A percentile compares a stretch with the other conserved stretches of the same genome.
These are phyloP conservation scores for Ivindomyrus marchei DNA, from an alignment of 2,113 vertebrate species.

Conservation along the genomic window DNA sequence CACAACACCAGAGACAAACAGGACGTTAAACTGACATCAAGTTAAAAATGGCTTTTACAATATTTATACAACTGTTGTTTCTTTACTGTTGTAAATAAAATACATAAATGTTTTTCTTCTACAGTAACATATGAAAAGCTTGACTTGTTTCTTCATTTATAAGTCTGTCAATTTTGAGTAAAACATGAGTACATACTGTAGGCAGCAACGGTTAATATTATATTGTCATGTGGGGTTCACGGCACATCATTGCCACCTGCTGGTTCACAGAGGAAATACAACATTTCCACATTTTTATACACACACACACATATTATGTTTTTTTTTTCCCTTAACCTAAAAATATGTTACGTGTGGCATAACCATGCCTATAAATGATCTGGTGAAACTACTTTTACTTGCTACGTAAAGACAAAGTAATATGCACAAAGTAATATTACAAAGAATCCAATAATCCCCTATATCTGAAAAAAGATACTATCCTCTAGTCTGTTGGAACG, in stretches of 20 bases:
- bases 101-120: neutral
- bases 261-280: neutral
- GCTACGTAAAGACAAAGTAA: neutral
- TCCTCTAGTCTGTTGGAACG: neutral
- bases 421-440: neutral
- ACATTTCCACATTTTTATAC: neutral
- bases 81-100: neutral
- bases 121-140: neutral
- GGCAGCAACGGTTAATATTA: neutral
- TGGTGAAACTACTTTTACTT: neutral
- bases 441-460: neutral
- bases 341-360: neutral
- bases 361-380: neutral
- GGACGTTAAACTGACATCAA: neutral
- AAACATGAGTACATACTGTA: neutral
- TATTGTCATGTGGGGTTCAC: neutral
- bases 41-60: neutral
- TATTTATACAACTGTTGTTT: neutral
- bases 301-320: neutral
- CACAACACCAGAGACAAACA: neutral
- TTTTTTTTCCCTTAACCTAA: neutral
- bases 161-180: neutral
- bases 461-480: neutral
- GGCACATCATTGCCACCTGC: slow-evolving; percentile 9
- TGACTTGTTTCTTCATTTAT: neutral